Percentiles rank a stretch among this genome's conserved stretches.
Conservation (phyloP, 2,113 vertebrate genomes). For the Opisthocomus hoazin region DNA sequence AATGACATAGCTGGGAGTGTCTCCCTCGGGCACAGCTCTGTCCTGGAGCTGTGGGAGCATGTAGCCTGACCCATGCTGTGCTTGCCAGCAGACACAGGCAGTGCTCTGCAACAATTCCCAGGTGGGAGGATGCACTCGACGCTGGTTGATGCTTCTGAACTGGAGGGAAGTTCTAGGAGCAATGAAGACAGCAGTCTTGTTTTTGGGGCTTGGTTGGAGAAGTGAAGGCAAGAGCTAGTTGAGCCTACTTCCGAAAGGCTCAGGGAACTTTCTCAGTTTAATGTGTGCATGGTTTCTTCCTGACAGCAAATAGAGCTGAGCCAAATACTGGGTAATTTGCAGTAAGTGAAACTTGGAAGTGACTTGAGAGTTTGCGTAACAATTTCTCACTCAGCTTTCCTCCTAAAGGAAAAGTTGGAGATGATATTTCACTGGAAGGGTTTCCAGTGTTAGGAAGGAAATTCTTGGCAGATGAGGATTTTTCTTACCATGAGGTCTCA, state of each 20-base stretch:
- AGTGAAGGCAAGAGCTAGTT: neutral
- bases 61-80: accelerated
- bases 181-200: neutral
- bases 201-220: neutral
- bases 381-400: neutral
- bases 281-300: neutral
- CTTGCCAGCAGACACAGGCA: neutral
- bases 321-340: neutral
- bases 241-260: neutral
- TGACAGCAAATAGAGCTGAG: neutral
- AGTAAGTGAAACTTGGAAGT: neutral
- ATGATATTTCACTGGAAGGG: neutral
- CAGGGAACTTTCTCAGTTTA: accelerated
- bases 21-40: too few species aligned
- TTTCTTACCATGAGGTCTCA: neutral
- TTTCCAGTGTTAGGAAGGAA: neutral
- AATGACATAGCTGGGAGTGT: neutral
- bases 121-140: neutral
- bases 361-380: neutral
- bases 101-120: accelerated
- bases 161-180: neutral
- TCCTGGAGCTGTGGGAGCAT: neutral
- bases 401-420: neutral
- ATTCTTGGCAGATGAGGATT: neutral
- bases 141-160: neutral